Evolutionary conservation across 2,797 vertebrate species (phyloP), one percentile per base, ranked within the genome.

Genomic region (Acipenser transmontanus): DNA sequence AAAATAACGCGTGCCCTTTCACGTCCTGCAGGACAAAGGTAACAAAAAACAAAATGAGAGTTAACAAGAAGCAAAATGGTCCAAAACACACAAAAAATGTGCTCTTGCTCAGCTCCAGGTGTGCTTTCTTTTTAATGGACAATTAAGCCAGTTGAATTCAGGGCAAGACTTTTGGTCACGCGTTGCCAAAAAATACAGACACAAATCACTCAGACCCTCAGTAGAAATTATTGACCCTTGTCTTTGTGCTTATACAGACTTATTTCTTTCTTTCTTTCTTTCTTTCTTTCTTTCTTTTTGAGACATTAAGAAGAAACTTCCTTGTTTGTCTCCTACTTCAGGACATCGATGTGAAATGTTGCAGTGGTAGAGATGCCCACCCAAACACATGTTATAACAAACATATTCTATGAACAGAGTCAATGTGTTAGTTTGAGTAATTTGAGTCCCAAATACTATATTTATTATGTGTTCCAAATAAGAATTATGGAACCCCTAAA

Each of bases 1-100:
- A 7, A 66, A 75, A 71, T 67, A 73, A 73, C 72, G 60, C 11
- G 34, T 12, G 64, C 52, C 51, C 13, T 13, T 59, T 48, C 17
- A 57, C 64, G 59, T 66, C 59, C 54, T 49, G 12, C 68, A 49
- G 2, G n/a, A 50, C 61, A 68, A 63, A 66, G 69, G 65, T 68
- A 66, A 67, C 49, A 47, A 51, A 59, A 59, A 59, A 59, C 48
- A 50, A 61, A 49, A 63, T 63, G 63, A 74, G 68, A 61, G 11
- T 56, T 63, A 62, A 66, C 60, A 66, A 47, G 65, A 67, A 63
- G 49, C 20, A 51, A 59, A 59, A 13, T 70, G 64, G 34, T 57
- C 49, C 59, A 50, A 59, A 61, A n/a, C 7, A 14, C 63, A 70
- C 57, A 74, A 72, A 68, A 17, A 66, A 61, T 49, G 17, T 11